phyloP scores from a whole-genome alignment of 2,113 vertebrate genomes.

The Hyperopisus bebe region DNA sequence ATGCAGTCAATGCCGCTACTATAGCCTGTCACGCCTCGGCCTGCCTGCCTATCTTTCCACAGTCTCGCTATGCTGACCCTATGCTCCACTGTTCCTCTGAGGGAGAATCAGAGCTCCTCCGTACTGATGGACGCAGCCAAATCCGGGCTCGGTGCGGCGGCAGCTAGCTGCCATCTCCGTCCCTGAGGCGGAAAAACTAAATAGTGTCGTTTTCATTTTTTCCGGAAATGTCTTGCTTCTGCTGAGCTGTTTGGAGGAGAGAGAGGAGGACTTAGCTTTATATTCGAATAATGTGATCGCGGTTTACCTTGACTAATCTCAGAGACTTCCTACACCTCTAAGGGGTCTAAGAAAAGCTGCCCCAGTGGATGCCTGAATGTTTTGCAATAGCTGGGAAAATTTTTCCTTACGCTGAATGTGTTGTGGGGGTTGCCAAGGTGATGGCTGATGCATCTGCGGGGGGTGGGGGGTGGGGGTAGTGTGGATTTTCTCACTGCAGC shows the following conservation, averaged over 20 bases:
- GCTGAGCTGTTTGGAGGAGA: background rate
- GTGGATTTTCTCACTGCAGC: constrained; percentile 46
- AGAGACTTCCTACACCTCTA: background rate
- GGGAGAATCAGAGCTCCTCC: background rate
- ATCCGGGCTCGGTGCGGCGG: background rate
- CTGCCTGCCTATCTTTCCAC: background rate
- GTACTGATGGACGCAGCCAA: background rate
- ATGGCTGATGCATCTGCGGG: constrained; percentile 44
- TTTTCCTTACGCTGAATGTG: background rate
- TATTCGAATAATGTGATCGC: background rate
- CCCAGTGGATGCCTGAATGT: constrained; percentile 18
- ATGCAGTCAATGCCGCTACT: background rate
- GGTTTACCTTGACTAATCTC: background rate
- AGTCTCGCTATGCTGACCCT: background rate
- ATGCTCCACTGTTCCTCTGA: background rate
- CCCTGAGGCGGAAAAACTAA: background rate
- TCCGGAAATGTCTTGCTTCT: background rate
- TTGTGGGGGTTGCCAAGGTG: constrained; percentile 42
- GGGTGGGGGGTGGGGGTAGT: constrained; percentile 7
- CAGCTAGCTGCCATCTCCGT: background rate
- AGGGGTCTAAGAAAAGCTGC: background rate
- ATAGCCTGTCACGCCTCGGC: background rate
- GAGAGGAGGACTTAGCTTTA: background rate
- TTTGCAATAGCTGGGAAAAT: constrained; percentile 16
- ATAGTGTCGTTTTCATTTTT: background rate